Conservation (phyloP, 35 echinoderm and acorn worm species). For the Strongylocentrotus purpuratus region DNA sequence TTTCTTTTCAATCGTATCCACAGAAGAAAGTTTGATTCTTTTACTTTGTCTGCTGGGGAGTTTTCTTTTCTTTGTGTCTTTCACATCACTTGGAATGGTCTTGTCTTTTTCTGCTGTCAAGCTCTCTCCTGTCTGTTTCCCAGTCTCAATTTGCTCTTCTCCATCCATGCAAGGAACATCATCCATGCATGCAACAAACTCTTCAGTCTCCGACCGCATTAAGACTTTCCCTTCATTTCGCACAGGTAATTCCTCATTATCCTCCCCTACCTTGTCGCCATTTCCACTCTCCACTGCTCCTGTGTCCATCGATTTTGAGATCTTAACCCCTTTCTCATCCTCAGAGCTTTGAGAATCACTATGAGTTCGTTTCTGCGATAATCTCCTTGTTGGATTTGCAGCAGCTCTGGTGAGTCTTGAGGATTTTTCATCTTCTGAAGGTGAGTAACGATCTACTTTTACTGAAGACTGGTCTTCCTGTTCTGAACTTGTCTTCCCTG, state of each 20-base stretch:
- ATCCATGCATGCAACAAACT: slow-evolving; percentile 49
- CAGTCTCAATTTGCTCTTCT: neutral
- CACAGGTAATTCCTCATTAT: neutral
- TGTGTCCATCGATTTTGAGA: neutral
- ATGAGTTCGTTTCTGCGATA: neutral
- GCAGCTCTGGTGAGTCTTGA: neutral
- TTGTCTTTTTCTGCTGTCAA: neutral
- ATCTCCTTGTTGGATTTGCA: neutral
- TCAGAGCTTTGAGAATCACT: neutral
- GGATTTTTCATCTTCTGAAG: neutral
- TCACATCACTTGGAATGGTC: neutral
- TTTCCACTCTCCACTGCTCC: neutral
- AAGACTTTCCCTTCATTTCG: slow-evolving; percentile 42
- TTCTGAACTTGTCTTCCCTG: neutral
- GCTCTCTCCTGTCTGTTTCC: neutral
- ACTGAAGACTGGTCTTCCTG: neutral
- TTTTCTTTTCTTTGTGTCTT: slow-evolving; percentile 23
- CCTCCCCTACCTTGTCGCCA: neutral
- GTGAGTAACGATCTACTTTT: neutral
- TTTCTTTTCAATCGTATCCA: neutral
- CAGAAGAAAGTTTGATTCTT: slow-evolving; percentile 23
- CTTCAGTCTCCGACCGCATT: slow-evolving; percentile 35
- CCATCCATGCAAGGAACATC: neutral
- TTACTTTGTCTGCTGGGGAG: neutral
- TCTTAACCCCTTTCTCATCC: neutral